phyloP scores from a whole-genome alignment of 2,888 invertebrate genomes.

The Rhopalosiphum nymphaeae region DNA sequence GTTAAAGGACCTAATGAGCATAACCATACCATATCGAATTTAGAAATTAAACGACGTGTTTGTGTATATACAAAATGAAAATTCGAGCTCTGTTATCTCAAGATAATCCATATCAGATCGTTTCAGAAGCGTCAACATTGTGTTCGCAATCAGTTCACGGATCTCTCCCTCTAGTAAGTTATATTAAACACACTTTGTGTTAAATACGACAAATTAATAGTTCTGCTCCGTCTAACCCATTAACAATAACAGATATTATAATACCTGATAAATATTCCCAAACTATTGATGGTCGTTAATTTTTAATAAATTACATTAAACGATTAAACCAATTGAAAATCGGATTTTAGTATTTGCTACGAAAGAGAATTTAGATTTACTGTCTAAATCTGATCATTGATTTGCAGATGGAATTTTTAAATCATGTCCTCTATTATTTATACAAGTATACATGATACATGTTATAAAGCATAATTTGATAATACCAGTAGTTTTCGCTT shows the following conservation, averaged over 20 bases:
- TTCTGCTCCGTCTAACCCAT: constrained; percentile 12
- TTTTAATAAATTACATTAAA: background rate
- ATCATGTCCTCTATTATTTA: too few species aligned
- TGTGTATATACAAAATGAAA: background rate
- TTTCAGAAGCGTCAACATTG: constrained; percentile 3
- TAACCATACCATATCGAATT: too few species aligned
- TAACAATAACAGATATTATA: background rate
- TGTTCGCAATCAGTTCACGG: background rate
- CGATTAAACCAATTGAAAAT: background rate
- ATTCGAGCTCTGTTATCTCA: background rate
- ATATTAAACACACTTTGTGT: constrained; percentile 12
- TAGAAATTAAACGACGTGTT: background rate
- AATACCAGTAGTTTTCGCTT: background rate
- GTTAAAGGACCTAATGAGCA: too few species aligned
- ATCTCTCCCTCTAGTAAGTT: background rate
- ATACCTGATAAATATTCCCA: background rate
- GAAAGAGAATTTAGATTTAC: background rate
- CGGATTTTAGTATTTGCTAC: background rate
- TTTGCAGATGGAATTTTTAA: background rate
- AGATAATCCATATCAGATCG: background rate
- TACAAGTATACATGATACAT: background rate
- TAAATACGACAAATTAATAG: background rate
- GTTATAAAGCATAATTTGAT: background rate
- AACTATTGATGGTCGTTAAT: constrained; percentile 3
- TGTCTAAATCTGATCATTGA: background rate